Conservation (phyloP, 2,888 invertebrate genomes). For the Sicus ferrugineus region DNA sequence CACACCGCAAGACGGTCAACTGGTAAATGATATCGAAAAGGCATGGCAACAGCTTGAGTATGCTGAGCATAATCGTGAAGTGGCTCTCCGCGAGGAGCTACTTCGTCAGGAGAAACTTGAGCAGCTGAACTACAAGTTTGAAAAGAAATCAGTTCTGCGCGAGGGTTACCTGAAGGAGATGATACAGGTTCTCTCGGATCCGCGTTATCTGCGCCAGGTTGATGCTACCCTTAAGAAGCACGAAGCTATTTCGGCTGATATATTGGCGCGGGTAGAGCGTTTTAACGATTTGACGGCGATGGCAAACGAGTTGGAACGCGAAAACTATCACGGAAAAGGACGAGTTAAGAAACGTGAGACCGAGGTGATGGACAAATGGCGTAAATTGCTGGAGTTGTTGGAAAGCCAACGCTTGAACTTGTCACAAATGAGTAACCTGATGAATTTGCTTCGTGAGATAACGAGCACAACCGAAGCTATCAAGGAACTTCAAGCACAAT, state of each 20-base stretch:
- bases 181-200: constrained; percentile 93
- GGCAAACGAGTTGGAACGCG: constrained; percentile 89
- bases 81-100: constrained; percentile 89
- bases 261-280: constrained; percentile 90
- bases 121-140: constrained; percentile 94
- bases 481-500: constrained; percentile 79
- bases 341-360: constrained; percentile 71
- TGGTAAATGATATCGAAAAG: constrained; percentile 93
- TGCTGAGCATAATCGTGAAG: constrained; percentile 93
- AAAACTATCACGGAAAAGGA: constrained; percentile 90
- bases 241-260: constrained; percentile 97
- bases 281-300: constrained; percentile 93
- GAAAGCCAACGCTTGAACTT: constrained; percentile 83
- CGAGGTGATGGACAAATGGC: constrained; percentile 87
- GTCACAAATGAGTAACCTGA: constrained; percentile 81
- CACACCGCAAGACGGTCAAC: constrained; percentile 85
- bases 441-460: constrained; percentile 89
- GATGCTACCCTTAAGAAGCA: constrained; percentile 98
- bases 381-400: constrained; percentile 81
- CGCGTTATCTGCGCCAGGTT: constrained; percentile 89
- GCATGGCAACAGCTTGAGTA: constrained; percentile 93
- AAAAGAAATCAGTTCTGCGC: constrained; percentile 91
- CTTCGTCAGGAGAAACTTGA: constrained; percentile 91
- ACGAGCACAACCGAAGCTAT: constrained; percentile 87
- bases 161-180: constrained; percentile 97